Base-by-base conservation (phyloP, 2,888 invertebrate genomes). In the Ceratothoa steindachneri region DNA sequence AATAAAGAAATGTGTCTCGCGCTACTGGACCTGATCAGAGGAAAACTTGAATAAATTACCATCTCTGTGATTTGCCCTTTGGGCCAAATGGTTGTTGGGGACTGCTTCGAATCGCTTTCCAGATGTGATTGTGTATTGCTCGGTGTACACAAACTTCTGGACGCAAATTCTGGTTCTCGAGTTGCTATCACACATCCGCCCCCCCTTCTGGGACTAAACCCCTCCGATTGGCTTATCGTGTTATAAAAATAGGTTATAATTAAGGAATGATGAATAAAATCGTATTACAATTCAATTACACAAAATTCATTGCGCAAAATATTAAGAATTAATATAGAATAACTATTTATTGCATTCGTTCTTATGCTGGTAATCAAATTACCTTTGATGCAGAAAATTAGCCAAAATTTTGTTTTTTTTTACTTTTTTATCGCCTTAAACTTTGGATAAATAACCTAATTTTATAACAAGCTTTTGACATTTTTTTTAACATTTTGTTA, bases 71-170 rank as follows among this genome's bases (percentile, higher is more conserved):
- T 41, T 15, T 41, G 7, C 24, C 9, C 60, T 24, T 24, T 15
- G 3, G 12, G 24, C n/a, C 22, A 60, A 60, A 60, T 60, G 60
- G 1, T 24, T 15, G 60, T 24, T 22, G 1, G 3, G n/a, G 60
- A 60, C 27, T 60, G 60, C 60, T 60, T 60, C 60, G 60, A 60
- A 60, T 12, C 24, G 12, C 24, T 60, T 22, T 60, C 60, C n/a
- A 60, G 2, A 60, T 1, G 22, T 24, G 27, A 60, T 7, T 60
- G 60, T 60, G 12, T 60, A 12, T 22, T 60, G 60, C 60, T 60
- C 27, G 60, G 60, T 22, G 24, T 60, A 22, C 24, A 60, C 22
- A 60, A 24, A 7, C 60, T 1, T 60, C 60, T 60, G 12, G 27
- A 60, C 27, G 60, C 19, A 2, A 24, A 7, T 22, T 3, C 24